A percentile compares a stretch with the other conserved stretches of the same genome.
phyloP scores from a whole-genome alignment of 2,113 vertebrate species.

The Kobus ellipsiprymnus region DNA sequence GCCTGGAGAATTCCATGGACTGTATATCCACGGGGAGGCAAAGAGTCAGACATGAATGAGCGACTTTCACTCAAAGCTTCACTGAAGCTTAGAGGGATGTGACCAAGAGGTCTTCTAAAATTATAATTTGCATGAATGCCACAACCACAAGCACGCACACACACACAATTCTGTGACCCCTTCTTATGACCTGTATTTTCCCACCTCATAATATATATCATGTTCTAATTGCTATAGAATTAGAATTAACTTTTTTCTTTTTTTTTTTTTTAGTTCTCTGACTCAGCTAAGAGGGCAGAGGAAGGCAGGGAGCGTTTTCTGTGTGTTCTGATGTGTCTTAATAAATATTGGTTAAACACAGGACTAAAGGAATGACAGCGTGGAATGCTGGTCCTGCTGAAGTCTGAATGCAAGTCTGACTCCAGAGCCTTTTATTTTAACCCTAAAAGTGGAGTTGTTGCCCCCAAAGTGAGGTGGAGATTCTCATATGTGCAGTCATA shows the following conservation, averaged over 20 bases:
- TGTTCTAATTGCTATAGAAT: neutral
- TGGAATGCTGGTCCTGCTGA: neutral
- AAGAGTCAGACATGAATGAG: neutral
- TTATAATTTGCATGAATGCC: neutral
- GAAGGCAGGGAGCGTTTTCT: neutral
- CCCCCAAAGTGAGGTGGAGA: neutral
- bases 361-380: neutral
- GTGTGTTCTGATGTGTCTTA: neutral
- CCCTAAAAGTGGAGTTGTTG: too few relatives aligned
- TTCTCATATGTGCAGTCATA: neutral
- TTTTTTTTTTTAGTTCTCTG: neutral
- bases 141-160: too few relatives aligned
- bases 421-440: neutral
- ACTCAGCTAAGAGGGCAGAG: neutral
- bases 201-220: neutral
- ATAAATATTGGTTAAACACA: neutral
- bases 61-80: too few relatives aligned
- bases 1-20: neutral
- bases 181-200: neutral
- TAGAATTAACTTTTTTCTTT: neutral
- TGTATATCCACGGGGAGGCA: neutral
- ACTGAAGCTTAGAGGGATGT: neutral
- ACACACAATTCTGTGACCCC: neutral
- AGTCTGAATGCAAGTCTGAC: neutral
- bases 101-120: neutral